These are phyloP conservation scores for Eriocheir sinensis DNA, from an alignment of 1,140 invertebrate species.

Conservation along the genomic window DNA sequence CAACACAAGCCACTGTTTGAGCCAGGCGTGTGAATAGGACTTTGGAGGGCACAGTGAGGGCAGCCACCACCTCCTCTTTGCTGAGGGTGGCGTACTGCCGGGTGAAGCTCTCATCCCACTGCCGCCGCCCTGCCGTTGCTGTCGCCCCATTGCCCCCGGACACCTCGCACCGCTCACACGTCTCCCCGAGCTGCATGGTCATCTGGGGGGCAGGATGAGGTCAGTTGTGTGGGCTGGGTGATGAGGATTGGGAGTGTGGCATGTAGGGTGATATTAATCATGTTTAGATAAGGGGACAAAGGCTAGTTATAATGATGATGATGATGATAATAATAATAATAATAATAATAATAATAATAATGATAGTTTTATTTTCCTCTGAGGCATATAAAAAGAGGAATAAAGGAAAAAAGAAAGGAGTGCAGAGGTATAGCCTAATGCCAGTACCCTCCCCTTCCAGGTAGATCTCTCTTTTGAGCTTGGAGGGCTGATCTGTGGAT, in stretches of 20 bases:
- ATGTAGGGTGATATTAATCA: neutral
- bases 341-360: neutral
- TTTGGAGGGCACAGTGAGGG: constrained; percentile 67
- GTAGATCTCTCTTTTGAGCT: no score
- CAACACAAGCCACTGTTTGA: constrained; percentile 70
- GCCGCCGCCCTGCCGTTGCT: constrained; percentile 37
- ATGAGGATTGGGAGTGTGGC: neutral
- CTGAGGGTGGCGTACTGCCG: constrained; percentile 60
- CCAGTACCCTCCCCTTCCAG: no score
- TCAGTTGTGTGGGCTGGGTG: neutral
- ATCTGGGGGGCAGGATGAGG: constrained; percentile 40
- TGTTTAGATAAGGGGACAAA: neutral
- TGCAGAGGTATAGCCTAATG: no score
- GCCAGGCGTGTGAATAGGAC: constrained; percentile 64
- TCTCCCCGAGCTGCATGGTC: constrained; percentile 73
- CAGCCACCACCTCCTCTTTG: constrained; percentile 64
- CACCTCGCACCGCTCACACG: constrained; percentile 62
- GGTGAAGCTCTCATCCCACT: constrained; percentile 64
- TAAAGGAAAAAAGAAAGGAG: neutral
- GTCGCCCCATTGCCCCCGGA: constrained; percentile 21
- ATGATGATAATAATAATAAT: neutral
- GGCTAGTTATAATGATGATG: neutral
- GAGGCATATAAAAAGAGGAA: neutral
- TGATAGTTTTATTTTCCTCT: neutral
- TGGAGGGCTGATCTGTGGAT: no score